Evolutionary conservation across 2,888 invertebrate genomes (phyloP).

Genomic region (Sipha maydis): DNA sequence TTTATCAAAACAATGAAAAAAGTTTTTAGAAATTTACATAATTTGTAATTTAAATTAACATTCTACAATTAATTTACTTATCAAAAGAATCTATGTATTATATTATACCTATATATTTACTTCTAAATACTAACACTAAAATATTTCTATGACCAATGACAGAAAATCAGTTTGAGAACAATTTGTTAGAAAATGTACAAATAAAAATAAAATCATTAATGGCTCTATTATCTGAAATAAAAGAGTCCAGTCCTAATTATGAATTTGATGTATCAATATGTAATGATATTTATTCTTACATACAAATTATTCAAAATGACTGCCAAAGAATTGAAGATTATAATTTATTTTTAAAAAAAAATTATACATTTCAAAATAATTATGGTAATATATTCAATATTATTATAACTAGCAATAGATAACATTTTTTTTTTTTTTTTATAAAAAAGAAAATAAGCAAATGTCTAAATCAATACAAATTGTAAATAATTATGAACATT

Average conservation of each 20-base stretch:
- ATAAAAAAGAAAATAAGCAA: background rate
- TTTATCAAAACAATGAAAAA: background rate
- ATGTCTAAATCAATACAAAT: background rate
- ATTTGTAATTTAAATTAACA: background rate
- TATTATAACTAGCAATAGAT: background rate
- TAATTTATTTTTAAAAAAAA: background rate
- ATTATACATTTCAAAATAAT: background rate
- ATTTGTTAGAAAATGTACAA: background rate
- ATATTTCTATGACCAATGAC: background rate
- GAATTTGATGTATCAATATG: conserved; percentile 26
- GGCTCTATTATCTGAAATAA: conserved; percentile 14
- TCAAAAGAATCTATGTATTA: too few relatives aligned
- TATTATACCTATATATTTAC: background rate
- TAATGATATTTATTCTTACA: conserved; percentile 29
- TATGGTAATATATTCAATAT: background rate
- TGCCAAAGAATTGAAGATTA: conserved; percentile 15
- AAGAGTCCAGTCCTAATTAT: background rate
- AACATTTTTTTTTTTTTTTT: background rate
- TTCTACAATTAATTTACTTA: too few relatives aligned
- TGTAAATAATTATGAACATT: background rate
- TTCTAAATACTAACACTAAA: background rate
- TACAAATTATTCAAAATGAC: conserved; percentile 16
- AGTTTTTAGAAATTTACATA: background rate
- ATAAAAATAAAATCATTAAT: conserved; percentile 5
- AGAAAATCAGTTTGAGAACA: background rate